Conservation (phyloP, 2,888 invertebrate genomes). For the Petrophora chlorosata region DNA sequence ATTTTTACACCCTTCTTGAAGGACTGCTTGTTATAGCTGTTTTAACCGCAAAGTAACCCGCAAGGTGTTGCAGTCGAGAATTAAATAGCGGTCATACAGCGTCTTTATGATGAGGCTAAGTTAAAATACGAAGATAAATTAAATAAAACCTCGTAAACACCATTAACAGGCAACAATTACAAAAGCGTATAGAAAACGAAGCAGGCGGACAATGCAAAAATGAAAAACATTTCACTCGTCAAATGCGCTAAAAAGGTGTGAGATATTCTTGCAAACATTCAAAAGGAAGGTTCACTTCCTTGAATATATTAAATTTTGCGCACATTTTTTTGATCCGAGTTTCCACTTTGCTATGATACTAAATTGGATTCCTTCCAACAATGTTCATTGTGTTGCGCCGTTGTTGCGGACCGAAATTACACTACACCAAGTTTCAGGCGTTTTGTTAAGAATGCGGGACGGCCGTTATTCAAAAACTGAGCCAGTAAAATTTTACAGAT, state of each 20-base stretch:
- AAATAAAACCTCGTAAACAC: too few relatives aligned
- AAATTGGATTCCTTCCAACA: conserved; percentile 32
- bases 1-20: too few relatives aligned
- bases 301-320: conserved; percentile 19
- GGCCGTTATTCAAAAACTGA: conserved; percentile 15
- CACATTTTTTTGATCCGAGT: conserved; percentile 4
- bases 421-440: conserved; percentile 22
- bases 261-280: conserved; percentile 17
- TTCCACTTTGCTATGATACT: conserved; percentile 4
- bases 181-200: too few relatives aligned
- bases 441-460: conserved; percentile 15
- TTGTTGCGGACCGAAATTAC: conserved; percentile 25
- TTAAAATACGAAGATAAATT: too few relatives aligned
- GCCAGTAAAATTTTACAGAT: conserved; percentile 11
- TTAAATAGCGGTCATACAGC: too few relatives aligned
- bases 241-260: conserved; percentile 16
- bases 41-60: too few relatives aligned
- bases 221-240: background rate
- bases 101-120: too few relatives aligned
- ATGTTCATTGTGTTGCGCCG: conserved; percentile 26
- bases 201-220: too few relatives aligned
- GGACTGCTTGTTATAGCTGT: too few relatives aligned
- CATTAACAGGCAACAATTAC: too few relatives aligned
- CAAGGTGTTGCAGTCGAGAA: too few relatives aligned
- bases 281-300: conserved; percentile 8